A percentile compares a stretch with the other conserved stretches of the same genome.
These are phyloP conservation scores for Darevskia mixta DNA, from an alignment of 2,797 vertebrate genomes.

Conservation along the genomic window DNA sequence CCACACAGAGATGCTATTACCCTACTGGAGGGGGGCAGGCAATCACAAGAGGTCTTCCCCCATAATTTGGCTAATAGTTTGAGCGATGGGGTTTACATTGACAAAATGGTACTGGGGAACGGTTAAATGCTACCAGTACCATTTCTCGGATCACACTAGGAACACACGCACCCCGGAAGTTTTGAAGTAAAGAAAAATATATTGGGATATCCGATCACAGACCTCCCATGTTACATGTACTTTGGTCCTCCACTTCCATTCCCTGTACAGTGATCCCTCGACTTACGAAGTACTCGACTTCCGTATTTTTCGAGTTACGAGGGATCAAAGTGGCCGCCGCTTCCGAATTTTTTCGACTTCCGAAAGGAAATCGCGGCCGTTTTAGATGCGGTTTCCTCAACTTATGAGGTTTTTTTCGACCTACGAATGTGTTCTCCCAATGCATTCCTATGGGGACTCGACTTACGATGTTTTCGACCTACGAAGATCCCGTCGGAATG, in stretches of 20 bases:
- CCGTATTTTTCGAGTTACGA: too few relatives aligned
- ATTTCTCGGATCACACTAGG: not conserved
- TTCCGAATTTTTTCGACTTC: too few relatives aligned
- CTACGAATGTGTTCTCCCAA: too few relatives aligned
- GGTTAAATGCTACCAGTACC: not conserved
- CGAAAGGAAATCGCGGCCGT: too few relatives aligned
- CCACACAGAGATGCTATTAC: not conserved
- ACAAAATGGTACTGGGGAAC: not conserved
- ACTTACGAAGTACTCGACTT: too few relatives aligned
- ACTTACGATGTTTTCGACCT: too few relatives aligned
- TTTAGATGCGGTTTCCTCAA: too few relatives aligned
- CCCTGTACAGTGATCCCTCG: not conserved
- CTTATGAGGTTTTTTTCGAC: too few relatives aligned
- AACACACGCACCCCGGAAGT: not conserved
- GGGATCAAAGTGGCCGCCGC: too few relatives aligned
- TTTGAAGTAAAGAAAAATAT: not conserved
- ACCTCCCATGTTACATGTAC: not conserved
- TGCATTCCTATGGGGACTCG: too few relatives aligned
- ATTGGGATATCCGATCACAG: not conserved
- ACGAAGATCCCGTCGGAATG: too few relatives aligned
- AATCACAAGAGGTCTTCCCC: not conserved
- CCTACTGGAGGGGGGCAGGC: not conserved
- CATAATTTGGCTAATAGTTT: not conserved
- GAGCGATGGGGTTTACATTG: not conserved
- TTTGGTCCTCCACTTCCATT: not conserved